Base-by-base conservation (phyloP, 1,140 invertebrate genomes). In the Lasioglossum baleicum region DNA sequence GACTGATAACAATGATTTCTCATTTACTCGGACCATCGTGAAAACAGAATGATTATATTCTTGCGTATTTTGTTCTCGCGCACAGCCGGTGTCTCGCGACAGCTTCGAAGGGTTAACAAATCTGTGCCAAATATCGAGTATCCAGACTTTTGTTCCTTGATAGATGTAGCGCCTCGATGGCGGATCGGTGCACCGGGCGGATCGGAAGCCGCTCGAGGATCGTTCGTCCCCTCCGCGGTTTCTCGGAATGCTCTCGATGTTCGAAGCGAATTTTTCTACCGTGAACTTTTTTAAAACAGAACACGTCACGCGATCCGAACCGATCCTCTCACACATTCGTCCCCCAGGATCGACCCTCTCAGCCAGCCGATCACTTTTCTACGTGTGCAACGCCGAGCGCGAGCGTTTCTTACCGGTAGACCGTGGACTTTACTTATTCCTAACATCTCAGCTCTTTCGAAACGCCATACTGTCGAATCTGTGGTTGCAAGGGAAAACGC, bases 71-170 rank as follows among this genome's bases (percentile, higher is more conserved):
- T 48, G 10, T 13, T 48, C 13, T 48, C 10, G 44, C 44, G 44
- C 44, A 0, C 44, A 48, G 8, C 44, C 13, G 44, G 44, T 48
- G 10, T 48, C 2, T 48, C 44, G 8, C 44, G 44, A 48, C 2
- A 11, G 44, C 44, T 11, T 48, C 44, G 44, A 13, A 11, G 44
- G 44, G 44, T 48, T 48, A 48, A 48, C 87, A 4, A 88, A 89
- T 87, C 88, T 89, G 88, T 89, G 88, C 88, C 88, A 89, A 89
- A 89, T 88, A 88, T 87, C 84, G 88, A 89, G 78, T 89, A 88
- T 74, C 79, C 81, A 85, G 64, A 89, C 63, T 88, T 88, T 88
- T 87, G 85, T 89, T 89, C 88, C 88, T 88, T 88, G 78, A 64
- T 88, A 86, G 76, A 83, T 44, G 75, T 81, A 81, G 60, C 66